A percentile compares a stretch with the other conserved stretches of the same genome.
phyloP scores from a whole-genome alignment of 2,888 invertebrate genomes.

The Nemotelus nigrinus region DNA sequence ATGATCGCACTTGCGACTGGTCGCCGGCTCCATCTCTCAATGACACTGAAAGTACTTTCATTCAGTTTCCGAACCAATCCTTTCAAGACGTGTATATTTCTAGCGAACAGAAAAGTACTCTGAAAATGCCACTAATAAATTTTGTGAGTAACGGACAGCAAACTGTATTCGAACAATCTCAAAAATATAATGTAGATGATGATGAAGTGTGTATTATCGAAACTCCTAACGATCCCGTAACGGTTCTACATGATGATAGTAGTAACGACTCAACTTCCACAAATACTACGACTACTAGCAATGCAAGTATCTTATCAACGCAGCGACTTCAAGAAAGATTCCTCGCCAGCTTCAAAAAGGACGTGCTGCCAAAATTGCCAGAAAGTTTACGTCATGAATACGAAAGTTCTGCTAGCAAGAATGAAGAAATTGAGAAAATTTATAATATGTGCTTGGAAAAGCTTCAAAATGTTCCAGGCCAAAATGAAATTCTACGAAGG shows the following conservation, averaged over 20 bases:
- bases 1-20: neutral
- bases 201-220: slow-evolving; percentile 29
- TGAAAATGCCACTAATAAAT: slow-evolving; percentile 28
- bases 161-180: slow-evolving; percentile 36
- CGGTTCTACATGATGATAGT: slow-evolving; percentile 10
- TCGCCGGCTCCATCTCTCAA: too few species aligned
- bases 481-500: neutral
- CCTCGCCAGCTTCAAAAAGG: slow-evolving; percentile 25
- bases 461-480: neutral
- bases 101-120: neutral
- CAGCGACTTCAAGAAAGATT: neutral
- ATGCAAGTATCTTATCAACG: neutral
- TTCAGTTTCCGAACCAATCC: too few species aligned
- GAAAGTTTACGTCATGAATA: slow-evolving; percentile 6
- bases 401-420: neutral
- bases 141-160: slow-evolving; percentile 21
- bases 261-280: slow-evolving; percentile 16
- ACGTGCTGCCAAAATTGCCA: slow-evolving; percentile 24
- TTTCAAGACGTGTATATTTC: neutral
- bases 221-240: neutral
- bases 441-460: slow-evolving; percentile 30
- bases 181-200: neutral
- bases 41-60: too few species aligned
- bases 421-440: slow-evolving; percentile 4
- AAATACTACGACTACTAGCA: neutral